Base-by-base conservation (phyloP, 1,140 invertebrate species). In the Bombus sylvicola region DNA sequence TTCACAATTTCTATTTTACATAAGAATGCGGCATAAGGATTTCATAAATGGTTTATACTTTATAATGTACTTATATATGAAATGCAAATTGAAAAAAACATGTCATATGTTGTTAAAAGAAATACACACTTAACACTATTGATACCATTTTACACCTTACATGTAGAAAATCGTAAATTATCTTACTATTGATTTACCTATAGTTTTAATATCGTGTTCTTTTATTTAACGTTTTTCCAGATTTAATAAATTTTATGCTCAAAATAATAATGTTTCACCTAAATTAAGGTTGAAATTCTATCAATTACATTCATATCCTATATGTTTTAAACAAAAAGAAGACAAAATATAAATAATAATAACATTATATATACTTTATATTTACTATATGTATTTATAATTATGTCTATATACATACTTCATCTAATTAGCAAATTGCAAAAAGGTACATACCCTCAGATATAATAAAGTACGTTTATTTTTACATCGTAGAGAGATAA, bases 1-100 rank as follows among this genome's bases (percentile, higher is more conserved):
- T 47, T 9, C 3, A 12, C 8, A 34, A 22, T 2, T 66, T 64
- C 6, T 28, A 15, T 31, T 12, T n/a, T 22, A 6, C 31, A 85
- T 85, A 34, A 39, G 31, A 80, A 85, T 22, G 41, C 68, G 22
- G 59, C 81, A 39, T 76, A 37, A 82, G 31, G 59, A n/a, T 47
- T 66, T 62, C 22, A 37, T 82, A 37, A 47, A 43, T 39, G n/a
- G 57, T 59, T 9, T 22, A 43, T 22, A 34, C 47, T 53, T 25
- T 15, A 66, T 8, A 9, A 62, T 62, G 47, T n/a, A 12, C 12
- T 0, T 39, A 18, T 4, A 43, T 12, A 22, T 43, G 9, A 18
- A 64, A 75, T 9, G 9, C 1, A 72, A 57, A 57, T 71, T 41
- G n/a, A 57, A 28, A 37, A 18, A 59, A 31, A 73, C 37, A 47